Conservation (phyloP, 2,888 invertebrate species). For the Aleiodes leptofemur region DNA sequence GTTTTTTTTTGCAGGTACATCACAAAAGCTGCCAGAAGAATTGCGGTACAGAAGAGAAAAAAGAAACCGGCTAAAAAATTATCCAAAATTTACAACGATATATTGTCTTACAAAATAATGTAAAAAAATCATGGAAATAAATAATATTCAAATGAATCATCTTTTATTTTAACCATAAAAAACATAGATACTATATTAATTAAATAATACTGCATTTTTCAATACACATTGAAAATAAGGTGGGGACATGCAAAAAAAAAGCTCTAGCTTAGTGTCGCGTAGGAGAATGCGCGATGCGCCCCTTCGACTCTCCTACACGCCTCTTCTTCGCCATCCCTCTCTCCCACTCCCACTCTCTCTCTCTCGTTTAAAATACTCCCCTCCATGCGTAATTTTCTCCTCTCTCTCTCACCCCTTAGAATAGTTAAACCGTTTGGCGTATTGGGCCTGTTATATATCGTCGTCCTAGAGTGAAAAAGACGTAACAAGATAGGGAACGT, state of each 20-base stretch:
- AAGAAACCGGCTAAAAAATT: not conserved
- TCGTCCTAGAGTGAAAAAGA: too few species aligned
- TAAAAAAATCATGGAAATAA: not conserved
- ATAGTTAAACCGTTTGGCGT: slow-evolving; percentile 32
- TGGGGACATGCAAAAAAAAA: slow-evolving; percentile 42
- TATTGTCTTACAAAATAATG: not conserved
- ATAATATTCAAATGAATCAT: not conserved
- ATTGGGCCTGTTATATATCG: slow-evolving; percentile 38
- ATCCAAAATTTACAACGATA: slow-evolving; percentile 3
- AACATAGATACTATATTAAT: too few species aligned
- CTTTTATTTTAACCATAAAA: too few species aligned
- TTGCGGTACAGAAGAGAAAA: not conserved
- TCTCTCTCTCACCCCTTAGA: slow-evolving; percentile 3
- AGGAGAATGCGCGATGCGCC: slow-evolving; percentile 64
- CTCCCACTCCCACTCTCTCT: not conserved
- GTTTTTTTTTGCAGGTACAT: not conserved
- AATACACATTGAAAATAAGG: not conserved
- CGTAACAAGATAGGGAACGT: too few species aligned
- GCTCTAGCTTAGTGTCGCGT: slow-evolving; percentile 65
- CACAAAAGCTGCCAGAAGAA: not conserved
- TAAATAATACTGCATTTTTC: not conserved
- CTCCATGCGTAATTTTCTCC: not conserved
- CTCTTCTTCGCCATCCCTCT: not conserved
- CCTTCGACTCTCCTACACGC: slow-evolving; percentile 43
- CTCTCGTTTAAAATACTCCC: not conserved